phyloP scores from a whole-genome alignment of 2,113 vertebrate species.

The Dendrocopos noguchii region DNA sequence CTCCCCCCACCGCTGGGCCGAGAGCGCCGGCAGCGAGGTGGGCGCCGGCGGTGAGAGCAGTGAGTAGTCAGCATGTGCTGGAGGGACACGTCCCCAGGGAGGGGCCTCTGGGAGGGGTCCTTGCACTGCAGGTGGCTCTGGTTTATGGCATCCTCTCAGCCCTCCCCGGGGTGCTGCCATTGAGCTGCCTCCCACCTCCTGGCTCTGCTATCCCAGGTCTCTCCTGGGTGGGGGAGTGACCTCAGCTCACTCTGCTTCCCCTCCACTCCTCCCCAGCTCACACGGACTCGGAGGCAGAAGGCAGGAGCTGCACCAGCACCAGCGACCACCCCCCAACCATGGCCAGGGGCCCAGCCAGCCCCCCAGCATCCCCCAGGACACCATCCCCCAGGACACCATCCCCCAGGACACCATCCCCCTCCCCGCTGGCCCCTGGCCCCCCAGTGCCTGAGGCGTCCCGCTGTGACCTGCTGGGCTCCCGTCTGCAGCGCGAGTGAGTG shows the following conservation, averaged over 20 bases:
- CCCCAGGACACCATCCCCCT: neutral
- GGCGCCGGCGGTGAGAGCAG: slow-evolving; percentile 24
- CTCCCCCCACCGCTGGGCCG: slow-evolving; percentile 55
- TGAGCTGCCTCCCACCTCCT: neutral
- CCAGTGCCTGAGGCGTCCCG: neutral
- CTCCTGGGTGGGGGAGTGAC: neutral
- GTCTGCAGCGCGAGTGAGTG: slow-evolving; percentile 79
- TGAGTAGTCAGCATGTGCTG: neutral
- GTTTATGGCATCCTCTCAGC: neutral
- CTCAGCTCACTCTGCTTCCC: rapidly evolving
- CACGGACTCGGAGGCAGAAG: slow-evolving; percentile 57
- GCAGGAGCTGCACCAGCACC: neutral
- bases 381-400: neutral
- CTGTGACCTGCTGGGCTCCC: slow-evolving; percentile 45
- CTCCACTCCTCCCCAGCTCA: slow-evolving; percentile 21
- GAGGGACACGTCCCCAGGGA: rapidly evolving
- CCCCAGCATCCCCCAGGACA: neutral
- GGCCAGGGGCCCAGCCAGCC: neutral
- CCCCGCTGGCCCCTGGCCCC: neutral
- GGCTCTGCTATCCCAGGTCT: neutral
- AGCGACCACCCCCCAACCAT: neutral
- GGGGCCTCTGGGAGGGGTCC: rapidly evolving
- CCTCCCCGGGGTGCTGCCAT: neutral
- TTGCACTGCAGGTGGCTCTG: neutral
- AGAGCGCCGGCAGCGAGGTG: slow-evolving; percentile 52